A percentile compares a stretch with the other conserved stretches of the same genome.
phyloP scores from a whole-genome alignment of 1,140 invertebrate genomes.

The Drosophila repleta region DNA sequence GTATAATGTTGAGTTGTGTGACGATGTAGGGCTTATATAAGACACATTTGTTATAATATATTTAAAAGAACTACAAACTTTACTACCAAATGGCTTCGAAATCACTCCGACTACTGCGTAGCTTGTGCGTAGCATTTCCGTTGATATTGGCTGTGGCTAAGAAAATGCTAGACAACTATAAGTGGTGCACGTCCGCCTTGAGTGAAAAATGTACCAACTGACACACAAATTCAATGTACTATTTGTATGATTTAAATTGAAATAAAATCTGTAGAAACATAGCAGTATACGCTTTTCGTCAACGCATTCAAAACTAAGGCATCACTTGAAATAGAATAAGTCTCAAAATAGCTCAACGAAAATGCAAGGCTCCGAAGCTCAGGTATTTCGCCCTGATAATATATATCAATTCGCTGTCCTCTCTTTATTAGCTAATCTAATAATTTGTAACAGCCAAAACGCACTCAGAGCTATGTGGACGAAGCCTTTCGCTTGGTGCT shows the following conservation, averaged over 20 bases:
- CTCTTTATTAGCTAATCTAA: background rate
- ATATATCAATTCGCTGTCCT: background rate
- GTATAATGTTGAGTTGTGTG: background rate
- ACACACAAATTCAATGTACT: background rate
- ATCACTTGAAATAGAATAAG: background rate
- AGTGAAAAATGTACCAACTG: conserved; percentile 7
- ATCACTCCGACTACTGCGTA: background rate
- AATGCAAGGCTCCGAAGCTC: conserved; percentile 43
- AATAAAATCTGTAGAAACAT: conserved; percentile 3
- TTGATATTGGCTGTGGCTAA: background rate
- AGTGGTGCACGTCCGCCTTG: background rate
- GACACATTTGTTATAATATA: background rate
- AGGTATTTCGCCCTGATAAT: conserved; percentile 14
- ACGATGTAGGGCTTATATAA: conserved; percentile 2
- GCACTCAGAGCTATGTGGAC: conserved; percentile 72
- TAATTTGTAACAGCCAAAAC: conserved; percentile 48
- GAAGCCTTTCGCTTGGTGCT: conserved; percentile 57
- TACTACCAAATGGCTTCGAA: background rate
- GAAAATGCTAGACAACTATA: background rate
- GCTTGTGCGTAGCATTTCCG: background rate
- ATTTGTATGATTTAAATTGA: background rate
- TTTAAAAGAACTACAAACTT: background rate
- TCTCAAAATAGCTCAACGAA: background rate
- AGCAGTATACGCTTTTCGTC: background rate
- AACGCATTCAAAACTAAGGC: background rate